Evolutionary conservation across 2,888 invertebrate genomes (phyloP).

Genomic region (Drosophila ustulata): DNA sequence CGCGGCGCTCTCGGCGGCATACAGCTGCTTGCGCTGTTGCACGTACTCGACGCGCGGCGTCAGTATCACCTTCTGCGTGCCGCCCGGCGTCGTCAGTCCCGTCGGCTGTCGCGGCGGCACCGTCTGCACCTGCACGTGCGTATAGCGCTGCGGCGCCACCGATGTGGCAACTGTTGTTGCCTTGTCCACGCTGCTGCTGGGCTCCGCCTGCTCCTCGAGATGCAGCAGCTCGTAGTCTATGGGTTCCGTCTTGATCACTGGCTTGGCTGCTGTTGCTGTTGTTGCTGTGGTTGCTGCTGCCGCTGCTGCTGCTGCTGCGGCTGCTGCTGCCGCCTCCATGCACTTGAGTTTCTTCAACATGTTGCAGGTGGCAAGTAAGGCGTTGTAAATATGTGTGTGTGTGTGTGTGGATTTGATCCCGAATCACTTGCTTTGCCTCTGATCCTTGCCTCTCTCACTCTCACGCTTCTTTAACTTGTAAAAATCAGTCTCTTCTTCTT

Average conservation of each 20-base stretch:
- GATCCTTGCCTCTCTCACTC: conserved; percentile 26
- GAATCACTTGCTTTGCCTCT: conserved; percentile 70
- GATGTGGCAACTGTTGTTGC: conserved; percentile 27
- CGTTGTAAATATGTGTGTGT: conserved; percentile 18
- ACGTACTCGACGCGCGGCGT: conserved; percentile 83
- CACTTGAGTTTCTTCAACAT: conserved; percentile 84
- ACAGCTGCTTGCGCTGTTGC: conserved; percentile 69
- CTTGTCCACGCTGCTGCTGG: conserved; percentile 30
- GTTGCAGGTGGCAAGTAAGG: conserved; percentile 41
- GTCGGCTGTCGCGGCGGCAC: conserved; percentile 80
- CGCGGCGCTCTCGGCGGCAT: conserved; percentile 35
- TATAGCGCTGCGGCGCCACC: conserved; percentile 69
- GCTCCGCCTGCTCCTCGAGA: conserved; percentile 47
- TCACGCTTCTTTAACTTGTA: conserved; percentile 20
- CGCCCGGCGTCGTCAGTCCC: conserved; percentile 69
- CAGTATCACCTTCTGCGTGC: conserved; percentile 82
- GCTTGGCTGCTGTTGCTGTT: conserved; percentile 51
- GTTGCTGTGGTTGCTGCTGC: conserved; percentile 29
- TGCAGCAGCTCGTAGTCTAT: conserved; percentile 82
- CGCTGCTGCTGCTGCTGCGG: conserved; percentile 39
- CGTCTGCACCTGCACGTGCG: conserved; percentile 83
- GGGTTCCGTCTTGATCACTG: conserved; percentile 82
- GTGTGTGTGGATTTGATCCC: conserved; percentile 74
- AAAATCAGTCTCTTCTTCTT: conserved; percentile 83
- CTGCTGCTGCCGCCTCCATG: conserved; percentile 72